Evolutionary conservation across 2,113 vertebrate genomes (phyloP), one percentile per base, ranked within the genome.

Genomic region (Nothoprocta perdicaria): DNA sequence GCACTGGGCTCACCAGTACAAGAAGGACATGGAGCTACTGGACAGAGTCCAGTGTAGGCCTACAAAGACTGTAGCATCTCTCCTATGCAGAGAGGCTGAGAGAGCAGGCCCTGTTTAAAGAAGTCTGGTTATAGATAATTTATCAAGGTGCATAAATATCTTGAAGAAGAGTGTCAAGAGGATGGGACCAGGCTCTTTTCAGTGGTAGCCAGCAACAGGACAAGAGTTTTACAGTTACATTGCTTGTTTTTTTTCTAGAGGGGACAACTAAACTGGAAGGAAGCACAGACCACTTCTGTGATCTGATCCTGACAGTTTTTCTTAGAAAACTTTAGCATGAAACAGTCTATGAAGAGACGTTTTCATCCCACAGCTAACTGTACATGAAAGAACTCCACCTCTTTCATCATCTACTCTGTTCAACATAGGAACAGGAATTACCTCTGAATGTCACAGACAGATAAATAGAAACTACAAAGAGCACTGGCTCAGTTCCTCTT

Each of bases 381-480:
- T 19, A 12, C 8, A 43, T 10, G 7, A 45, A 16, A 67, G 14
- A 87, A 68, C 35, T 29, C 3, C 16, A 43, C 21, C 8, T 69
- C 40, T 76, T 86, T 66, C 40, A 65, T 14, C 27, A 40, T 40
- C 35, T 50, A 4, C n/a, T 35, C 31, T 45, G n/a, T 48, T 65
- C 33, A 85, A n/a, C n/a, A n/a, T n/a, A n/a, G n/a, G n/a, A n/a
- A n/a, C n/a, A 78, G 48, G 80, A 95, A 89, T 60, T 72, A 40
- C 48, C 45, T 61, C 1, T 53, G 77, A 62, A 69, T 68, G 14
- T 29, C 40, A 52, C 17, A 22, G 38, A 31, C 1, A 14, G 22
- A 13, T 65, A 68, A 2, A 65, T 0, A 71, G n/a, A 80, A 80
- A 77, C 33, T 81, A 69, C 41, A 61, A 33, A 87, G 89, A 18